These are phyloP conservation scores for Harpagoxenus sublaevis DNA, from an alignment of 2,888 invertebrate genomes.

Conservation along the genomic window DNA sequence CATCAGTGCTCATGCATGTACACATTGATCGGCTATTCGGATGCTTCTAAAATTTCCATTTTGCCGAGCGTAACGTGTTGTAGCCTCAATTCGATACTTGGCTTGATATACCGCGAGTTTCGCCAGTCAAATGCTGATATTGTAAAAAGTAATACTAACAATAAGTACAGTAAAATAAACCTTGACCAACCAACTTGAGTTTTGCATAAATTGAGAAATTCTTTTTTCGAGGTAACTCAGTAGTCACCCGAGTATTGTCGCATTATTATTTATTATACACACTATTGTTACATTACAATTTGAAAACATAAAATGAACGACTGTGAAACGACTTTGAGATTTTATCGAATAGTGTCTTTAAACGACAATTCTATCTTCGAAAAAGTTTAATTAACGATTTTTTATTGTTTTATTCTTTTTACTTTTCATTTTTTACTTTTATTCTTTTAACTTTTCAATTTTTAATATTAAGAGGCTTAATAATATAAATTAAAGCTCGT, in stretches of 20 bases:
- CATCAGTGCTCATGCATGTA: neutral
- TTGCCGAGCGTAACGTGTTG: neutral
- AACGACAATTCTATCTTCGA: neutral
- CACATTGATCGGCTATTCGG: conserved; percentile 15
- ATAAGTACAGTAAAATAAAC: neutral
- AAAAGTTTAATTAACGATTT: neutral
- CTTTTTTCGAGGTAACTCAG: neutral
- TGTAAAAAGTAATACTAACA: neutral
- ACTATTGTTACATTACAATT: neutral
- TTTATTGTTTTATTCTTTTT: neutral
- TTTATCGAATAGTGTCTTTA: neutral
- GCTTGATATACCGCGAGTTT: neutral
- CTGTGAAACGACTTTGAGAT: neutral
- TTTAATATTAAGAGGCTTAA: neutral
- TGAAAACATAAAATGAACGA: neutral
- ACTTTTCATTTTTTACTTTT: neutral
- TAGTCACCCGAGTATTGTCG: neutral
- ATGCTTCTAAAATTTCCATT: conserved; percentile 17
- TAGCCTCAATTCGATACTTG: neutral
- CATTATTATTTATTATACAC: neutral
- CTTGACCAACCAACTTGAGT: neutral
- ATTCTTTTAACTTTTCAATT: neutral
- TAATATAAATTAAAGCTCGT: neutral
- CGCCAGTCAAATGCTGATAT: neutral
- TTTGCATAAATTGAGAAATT: conserved; percentile 7